phyloP scores from a whole-genome alignment of 2,113 vertebrate species.

The Nothocercus nigrocapillus region DNA sequence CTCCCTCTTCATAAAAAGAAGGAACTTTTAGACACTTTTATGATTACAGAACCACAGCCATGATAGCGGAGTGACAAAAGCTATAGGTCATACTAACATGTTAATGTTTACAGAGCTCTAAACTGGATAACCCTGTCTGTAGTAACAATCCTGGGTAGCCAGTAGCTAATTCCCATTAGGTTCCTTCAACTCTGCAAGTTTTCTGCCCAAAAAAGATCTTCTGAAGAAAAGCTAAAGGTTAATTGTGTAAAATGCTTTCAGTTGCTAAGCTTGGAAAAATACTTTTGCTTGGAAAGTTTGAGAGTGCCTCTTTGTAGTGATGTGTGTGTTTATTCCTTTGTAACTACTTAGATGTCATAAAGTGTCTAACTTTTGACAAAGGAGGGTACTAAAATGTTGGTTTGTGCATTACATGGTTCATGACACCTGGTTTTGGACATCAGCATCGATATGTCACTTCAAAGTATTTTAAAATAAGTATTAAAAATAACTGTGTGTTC shows the following conservation, averaged over 20 bases:
- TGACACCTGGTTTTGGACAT: neutral
- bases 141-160: neutral
- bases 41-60: neutral
- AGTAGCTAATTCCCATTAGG: neutral
- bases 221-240: neutral
- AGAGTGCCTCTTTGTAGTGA: neutral
- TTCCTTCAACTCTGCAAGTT: neutral
- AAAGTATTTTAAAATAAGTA: neutral
- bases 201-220: neutral
- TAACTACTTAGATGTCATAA: neutral
- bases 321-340: neutral
- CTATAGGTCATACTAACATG: neutral
- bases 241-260: neutral
- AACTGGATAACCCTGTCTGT: neutral
- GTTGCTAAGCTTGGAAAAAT: neutral
- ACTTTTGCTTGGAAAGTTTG: neutral
- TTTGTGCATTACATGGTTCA: neutral
- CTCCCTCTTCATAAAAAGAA: neutral
- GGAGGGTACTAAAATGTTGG: neutral
- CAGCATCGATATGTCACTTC: neutral
- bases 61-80: neutral
- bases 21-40: neutral
- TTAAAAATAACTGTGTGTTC: neutral
- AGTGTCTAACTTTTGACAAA: neutral
- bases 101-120: conserved; percentile 57